Conservation (phyloP, 1,140 invertebrate species). For the Triops cancriformis region DNA sequence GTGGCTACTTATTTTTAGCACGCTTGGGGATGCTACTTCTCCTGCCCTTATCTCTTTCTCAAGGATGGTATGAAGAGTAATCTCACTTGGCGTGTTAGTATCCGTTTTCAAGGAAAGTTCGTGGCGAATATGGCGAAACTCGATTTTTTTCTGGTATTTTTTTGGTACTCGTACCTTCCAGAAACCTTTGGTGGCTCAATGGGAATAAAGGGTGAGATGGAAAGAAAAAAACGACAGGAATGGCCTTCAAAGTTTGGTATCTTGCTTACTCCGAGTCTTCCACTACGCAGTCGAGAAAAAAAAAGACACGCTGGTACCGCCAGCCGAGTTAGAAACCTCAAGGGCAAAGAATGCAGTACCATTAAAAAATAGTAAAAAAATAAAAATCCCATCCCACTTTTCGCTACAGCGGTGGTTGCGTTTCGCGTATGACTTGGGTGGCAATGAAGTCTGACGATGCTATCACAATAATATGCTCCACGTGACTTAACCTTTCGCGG, state of each 20-base stretch:
- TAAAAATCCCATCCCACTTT: background rate
- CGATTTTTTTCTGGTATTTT: too few species aligned
- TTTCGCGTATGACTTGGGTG: too few species aligned
- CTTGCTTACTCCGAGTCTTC: background rate
- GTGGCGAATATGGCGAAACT: background rate
- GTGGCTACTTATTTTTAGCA: background rate
- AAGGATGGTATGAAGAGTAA: background rate
- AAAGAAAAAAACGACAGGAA: background rate
- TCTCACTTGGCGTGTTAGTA: background rate
- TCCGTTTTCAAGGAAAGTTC: background rate
- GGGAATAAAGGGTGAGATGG: background rate
- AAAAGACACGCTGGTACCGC: background rate
- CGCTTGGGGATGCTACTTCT: background rate
- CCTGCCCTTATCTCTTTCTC: background rate
- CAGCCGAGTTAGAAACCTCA: background rate
- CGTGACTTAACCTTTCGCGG: too few species aligned
- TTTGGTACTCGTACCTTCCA: too few species aligned
- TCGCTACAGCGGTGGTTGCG: too few species aligned
- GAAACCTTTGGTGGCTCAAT: too few species aligned
- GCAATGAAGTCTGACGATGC: too few species aligned
- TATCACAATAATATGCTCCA: too few species aligned
- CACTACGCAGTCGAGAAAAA: background rate
- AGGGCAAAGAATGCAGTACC: background rate
- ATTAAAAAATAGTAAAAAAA: background rate
- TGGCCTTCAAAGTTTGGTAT: background rate